Evolutionary conservation across 2,113 vertebrate species (phyloP).

Genomic region (Copsychus sechellarum): DNA sequence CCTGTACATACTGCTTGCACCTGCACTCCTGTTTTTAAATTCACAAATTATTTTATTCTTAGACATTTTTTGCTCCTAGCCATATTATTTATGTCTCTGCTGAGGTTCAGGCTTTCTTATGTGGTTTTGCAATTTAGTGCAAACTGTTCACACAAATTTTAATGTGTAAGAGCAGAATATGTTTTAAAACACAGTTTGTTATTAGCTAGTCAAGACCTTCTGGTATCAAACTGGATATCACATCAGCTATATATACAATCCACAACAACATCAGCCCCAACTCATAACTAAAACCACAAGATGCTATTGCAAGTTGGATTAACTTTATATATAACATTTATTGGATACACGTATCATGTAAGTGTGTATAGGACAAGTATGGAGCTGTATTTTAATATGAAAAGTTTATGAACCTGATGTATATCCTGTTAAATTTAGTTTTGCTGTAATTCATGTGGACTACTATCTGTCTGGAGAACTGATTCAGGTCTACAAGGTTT

Average conservation of each 20-base stretch:
- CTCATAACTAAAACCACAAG: background rate
- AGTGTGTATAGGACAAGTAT: background rate
- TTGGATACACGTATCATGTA: background rate
- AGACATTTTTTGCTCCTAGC: background rate
- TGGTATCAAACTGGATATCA: background rate
- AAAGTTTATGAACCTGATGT: background rate
- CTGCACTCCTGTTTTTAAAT: background rate
- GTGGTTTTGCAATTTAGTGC: conserved; percentile 13
- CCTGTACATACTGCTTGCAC: background rate
- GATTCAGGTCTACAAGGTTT: background rate
- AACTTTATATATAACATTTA: background rate
- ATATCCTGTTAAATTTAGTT: background rate
- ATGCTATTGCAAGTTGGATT: background rate
- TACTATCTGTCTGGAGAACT: background rate
- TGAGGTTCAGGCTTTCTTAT: background rate
- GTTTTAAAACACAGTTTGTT: background rate
- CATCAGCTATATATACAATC: background rate
- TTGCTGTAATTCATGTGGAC: background rate
- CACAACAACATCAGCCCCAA: background rate
- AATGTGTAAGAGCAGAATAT: background rate
- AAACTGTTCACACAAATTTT: background rate
- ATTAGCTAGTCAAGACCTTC: background rate
- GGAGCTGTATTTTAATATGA: background rate
- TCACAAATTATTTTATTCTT: background rate
- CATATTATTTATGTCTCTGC: background rate